Base-by-base conservation (phyloP, 2,113 vertebrate genomes). In the Tragelaphus imberbis region DNA sequence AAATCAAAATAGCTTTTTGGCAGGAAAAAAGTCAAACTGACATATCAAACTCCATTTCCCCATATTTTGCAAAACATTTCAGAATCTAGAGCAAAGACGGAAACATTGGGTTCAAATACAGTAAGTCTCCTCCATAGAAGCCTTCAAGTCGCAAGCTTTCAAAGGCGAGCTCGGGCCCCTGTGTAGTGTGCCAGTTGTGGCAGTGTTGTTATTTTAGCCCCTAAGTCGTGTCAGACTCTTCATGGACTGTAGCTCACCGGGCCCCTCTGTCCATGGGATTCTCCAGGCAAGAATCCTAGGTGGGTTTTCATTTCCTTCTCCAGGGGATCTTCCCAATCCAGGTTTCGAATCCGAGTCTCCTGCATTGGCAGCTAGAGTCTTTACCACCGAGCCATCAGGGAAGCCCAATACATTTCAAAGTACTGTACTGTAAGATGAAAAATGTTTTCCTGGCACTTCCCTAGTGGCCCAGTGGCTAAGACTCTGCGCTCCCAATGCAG, bases 41-140 rank as follows among this genome's bases (percentile, higher is more conserved):
- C 36, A 12, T 3, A 65, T 71, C 56, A 53, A 71, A 16, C 3
- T 84, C 71, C 55, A 16, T 85, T 84, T 97, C 17, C 95, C 53
- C 80, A 82, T 36, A 84, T 75, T 95, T 87, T 79, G 14, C 27
- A 91, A 97, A 97, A 58, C 25, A 61, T 86, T 94, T 97, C 86
- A 93, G 80, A 94, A 89, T 75, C 86, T 84, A 80, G 68, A 97
- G 79, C 86, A 82, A 94, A 91, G 79, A 95, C 23, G 36, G 82
- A 96, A 98, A 94, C 63, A 89, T 2, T n/a, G 14, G 59, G 61
- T 93, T 97, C 68, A 89, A 79, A 94, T 91, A 44, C 12, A 44
- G 36, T 15, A 44, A 77, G 71, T 77, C 40, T 44, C 71, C 36
- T 77, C 14, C 36, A 77, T 27, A 14, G 40, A 77, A 77, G 15